Percentiles rank a stretch among this genome's conserved stretches.
Conservation (phyloP, 2,888 invertebrate species). For the Zygothrica quintamaculata region DNA sequence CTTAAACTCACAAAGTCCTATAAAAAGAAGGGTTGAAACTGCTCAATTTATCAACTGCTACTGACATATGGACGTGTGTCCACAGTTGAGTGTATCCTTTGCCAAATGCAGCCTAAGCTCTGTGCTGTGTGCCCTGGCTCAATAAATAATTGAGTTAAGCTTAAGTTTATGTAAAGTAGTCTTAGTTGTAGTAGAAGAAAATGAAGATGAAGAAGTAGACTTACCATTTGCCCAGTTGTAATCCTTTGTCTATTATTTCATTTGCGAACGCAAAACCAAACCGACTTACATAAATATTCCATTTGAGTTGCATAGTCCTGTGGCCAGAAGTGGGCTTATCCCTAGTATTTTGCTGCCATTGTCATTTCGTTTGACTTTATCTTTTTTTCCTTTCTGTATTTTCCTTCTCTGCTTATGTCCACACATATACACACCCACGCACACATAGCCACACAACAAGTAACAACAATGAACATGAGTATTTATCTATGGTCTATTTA, state of each 20-base stretch:
- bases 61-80: constrained; percentile 16
- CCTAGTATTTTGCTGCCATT: constrained; percentile 42
- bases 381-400: constrained; percentile 4
- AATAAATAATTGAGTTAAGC: constrained; percentile 79
- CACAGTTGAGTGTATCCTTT: constrained; percentile 3
- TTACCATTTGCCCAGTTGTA: constrained; percentile 53
- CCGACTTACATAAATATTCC: constrained; percentile 76
- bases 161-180: constrained; percentile 75
- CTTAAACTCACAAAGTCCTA: no score
- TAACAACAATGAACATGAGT: constrained; percentile 14
- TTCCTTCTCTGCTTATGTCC: background rate
- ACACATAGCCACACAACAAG: background rate
- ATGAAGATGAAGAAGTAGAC: no score
- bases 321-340: constrained; percentile 38
- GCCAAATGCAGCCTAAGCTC: constrained; percentile 4
- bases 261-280: constrained; percentile 44
- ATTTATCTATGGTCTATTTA: constrained; percentile 51
- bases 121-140: constrained; percentile 44
- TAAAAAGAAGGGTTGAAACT: constrained; percentile 39
- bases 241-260: constrained; percentile 78
- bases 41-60: constrained; percentile 52
- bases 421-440: constrained; percentile 17
- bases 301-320: constrained; percentile 66
- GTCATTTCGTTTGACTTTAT: constrained; percentile 45
- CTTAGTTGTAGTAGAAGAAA: no score